Evolutionary conservation across 1,140 invertebrate species (phyloP).

Genomic region (Ectropis grisescens): DNA sequence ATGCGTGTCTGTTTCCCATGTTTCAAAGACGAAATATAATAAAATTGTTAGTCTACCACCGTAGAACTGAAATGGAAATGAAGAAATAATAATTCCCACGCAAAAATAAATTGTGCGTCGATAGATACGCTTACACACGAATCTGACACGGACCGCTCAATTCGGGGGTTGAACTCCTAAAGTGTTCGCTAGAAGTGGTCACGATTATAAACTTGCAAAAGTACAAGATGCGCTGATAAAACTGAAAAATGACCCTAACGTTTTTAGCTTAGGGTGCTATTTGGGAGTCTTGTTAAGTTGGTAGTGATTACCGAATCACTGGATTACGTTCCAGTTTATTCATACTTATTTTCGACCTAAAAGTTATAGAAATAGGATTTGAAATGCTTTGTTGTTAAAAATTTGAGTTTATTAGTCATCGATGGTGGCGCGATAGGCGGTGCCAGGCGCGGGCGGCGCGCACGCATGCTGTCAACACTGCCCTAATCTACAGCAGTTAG

Average conservation of each 20-base stretch:
- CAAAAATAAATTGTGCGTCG: slow-evolving; percentile 48
- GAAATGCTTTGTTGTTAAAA: neutral
- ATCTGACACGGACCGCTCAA: slow-evolving; percentile 60
- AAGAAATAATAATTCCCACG: slow-evolving; percentile 50
- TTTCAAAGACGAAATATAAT: too few relatives aligned
- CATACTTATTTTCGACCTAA: too few relatives aligned
- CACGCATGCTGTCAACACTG: slow-evolving; percentile 63
- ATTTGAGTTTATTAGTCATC: slow-evolving; percentile 59
- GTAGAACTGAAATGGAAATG: slow-evolving; percentile 30
- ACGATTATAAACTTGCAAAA: slow-evolving; percentile 47
- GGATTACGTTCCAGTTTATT: slow-evolving; percentile 20
- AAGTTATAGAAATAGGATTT: too few relatives aligned
- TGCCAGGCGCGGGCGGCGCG: slow-evolving; percentile 61
- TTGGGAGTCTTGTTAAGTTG: too few relatives aligned
- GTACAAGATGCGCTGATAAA: too few relatives aligned
- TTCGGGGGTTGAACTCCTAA: slow-evolving; percentile 52
- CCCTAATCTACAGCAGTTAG: slow-evolving; percentile 61
- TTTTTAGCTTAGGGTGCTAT: too few relatives aligned
- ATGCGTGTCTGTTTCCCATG: too few relatives aligned
- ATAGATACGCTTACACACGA: slow-evolving; percentile 28
- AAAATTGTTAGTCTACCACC: neutral
- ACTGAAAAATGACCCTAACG: too few relatives aligned
- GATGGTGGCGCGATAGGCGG: slow-evolving; percentile 62
- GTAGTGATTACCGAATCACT: slow-evolving; percentile 28
- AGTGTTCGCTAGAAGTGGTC: slow-evolving; percentile 62